Base-by-base conservation (phyloP, 1,140 invertebrate genomes). In the Euwallacea similis region DNA sequence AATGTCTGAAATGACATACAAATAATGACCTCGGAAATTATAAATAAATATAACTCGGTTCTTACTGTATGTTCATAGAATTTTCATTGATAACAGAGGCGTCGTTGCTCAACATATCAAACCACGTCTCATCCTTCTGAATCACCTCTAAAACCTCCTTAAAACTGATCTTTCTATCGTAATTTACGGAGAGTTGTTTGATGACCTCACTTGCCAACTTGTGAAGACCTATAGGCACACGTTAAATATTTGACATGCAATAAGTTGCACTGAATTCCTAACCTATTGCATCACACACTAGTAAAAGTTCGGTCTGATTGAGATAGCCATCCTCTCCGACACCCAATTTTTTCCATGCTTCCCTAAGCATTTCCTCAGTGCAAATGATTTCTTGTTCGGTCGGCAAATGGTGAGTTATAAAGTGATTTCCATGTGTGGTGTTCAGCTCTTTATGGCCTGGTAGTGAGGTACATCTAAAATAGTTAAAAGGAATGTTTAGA, bases 151-250 rank as follows among this genome's bases (percentile, higher is more conserved):
- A 75, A 78, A 91, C 89, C 74, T 91, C 89, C 44, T 88, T 84
- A 75, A 91, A 89, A 76, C 85, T 88, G 44, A 91, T 89, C 69
- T 84, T 82, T 10, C 88, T 87, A 81, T 91, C 87, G 61, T 83
- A 82, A 77, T 91, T 88, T 9, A 84, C 85, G 78, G 91, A 91
- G 11, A 92, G 82, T 73, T 90, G 86, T 69, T 86, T 80, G 13
- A 90, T 82, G 74, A 90, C 87, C 74, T 86, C 84, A 73, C 87
- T 83, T 53, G 86, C 83, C 72, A 88, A 83, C 67, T 85, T 84
- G 59, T 87, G 84, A 82, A 90, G 85, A 7, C 88, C 88, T 71
- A 33, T 7, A 62, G 13, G 64, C 56, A 54, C 16, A 59, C 9
- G 42, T 50, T 68, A 13, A 53, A 13, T 10, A 43, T 42, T 61